Evolutionary conservation across 2,888 invertebrate species (phyloP), one percentile per base, ranked within the genome.

Genomic region (Crematogaster levior): DNA sequence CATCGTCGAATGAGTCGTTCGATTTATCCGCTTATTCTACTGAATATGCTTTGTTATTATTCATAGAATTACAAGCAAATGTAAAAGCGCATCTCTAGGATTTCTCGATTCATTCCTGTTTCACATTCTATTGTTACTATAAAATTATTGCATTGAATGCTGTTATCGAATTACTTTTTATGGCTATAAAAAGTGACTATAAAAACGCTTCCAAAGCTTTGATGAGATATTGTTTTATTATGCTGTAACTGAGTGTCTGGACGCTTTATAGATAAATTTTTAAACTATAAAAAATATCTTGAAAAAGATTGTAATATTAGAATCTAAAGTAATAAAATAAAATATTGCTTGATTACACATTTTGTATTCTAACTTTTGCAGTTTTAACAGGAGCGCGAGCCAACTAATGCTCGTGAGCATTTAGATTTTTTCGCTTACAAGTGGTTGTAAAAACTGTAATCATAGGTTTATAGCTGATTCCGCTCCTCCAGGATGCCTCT

Each of bases 361-460:
- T 34, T 51, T 24, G 37, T 30, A 70, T n/a, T 70, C 18, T 24
- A 10, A 18, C 21, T 37, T 58, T 27, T 60, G 34, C 21, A 48
- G 7, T 37, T 74, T 73, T 24, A 74, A 63, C 12, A 24, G 12
- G n/a, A n/a, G n/a, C n/a, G n/a, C n/a, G n/a, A n/a, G n/a, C n/a
- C n/a, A n/a, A n/a, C n/a, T n/a, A n/a, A n/a, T n/a, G 3, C 43
- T 79, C 18, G 34, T 37, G 46, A 48, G 21, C 43, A 48, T 37
- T 60, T 40, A 24, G 21, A 61, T 21, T 56, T 79, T 56, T 51
- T 58, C 37, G 58, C 58, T 73, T 21, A 65, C 60, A 40, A 53
- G 24, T n/a, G 24, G 48, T 73, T 72, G 34, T 81, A 84, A 88
- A 72, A 84, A 58, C 75, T 81, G 73, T 84, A 84, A 88, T 86